Conservation (phyloP, 2,888 invertebrate species). For the Scaptomyza tumidula region DNA sequence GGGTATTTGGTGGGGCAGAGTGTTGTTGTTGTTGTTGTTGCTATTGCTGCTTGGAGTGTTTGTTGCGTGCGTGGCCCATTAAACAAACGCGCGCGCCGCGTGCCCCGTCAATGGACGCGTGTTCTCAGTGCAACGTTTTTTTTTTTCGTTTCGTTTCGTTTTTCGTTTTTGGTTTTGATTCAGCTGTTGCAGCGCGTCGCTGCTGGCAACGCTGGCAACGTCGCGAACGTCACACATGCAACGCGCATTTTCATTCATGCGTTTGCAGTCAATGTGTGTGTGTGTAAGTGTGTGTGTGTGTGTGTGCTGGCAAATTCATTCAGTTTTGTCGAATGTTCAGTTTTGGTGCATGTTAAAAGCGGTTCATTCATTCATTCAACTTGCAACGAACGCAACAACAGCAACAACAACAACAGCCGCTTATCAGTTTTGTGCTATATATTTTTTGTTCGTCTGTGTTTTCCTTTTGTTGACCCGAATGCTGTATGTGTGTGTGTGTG, state of each 20-base stretch:
- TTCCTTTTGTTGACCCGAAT: conserved; percentile 11
- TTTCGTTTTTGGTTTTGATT: conserved; percentile 23
- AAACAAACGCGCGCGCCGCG: conserved; percentile 70
- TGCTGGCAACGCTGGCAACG: conserved; percentile 40
- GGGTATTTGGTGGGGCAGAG: conserved; percentile 10
- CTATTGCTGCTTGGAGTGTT: conserved; percentile 27
- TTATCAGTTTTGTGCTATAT: conserved; percentile 45
- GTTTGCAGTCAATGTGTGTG: conserved; percentile 31
- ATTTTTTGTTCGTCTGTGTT: background rate
- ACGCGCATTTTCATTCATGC: conserved; percentile 76
- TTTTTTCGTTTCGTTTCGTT: conserved; percentile 14
- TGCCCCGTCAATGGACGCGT: conserved; percentile 54
- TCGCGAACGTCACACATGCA: conserved; percentile 53
- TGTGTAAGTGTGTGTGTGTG: conserved; percentile 33
- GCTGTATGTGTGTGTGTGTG: background rate
- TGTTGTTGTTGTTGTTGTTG: too few species aligned
- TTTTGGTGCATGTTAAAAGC: conserved; percentile 59
- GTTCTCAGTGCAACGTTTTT: background rate
- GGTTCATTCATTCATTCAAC: conserved; percentile 67
- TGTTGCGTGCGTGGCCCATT: conserved; percentile 76
- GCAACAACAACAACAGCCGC: conserved; percentile 31
- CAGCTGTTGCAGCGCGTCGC: conserved; percentile 63
- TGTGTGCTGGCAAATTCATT: conserved; percentile 64
- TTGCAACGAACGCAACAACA: conserved; percentile 34
- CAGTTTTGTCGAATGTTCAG: conserved; percentile 53